These are phyloP conservation scores for Gorilla gorilla DNA, from an alignment of 2,113 vertebrate genomes.

Conservation along the genomic window DNA sequence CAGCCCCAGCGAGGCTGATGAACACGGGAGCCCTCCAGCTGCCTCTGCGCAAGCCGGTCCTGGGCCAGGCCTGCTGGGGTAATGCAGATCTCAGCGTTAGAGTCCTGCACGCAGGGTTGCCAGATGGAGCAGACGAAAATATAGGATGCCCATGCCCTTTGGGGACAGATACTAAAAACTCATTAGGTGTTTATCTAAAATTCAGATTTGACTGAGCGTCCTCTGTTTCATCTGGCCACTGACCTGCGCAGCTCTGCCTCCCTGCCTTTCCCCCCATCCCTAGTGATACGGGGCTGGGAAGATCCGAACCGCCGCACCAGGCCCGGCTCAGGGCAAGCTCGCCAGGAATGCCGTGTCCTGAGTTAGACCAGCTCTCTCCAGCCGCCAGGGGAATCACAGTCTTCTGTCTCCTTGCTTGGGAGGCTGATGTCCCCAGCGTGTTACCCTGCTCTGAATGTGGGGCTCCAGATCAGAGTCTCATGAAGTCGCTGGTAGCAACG, in stretches of 20 bases:
- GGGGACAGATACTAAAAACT: background rate
- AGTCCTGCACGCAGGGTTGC: rapidly evolving
- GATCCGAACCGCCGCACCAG: background rate
- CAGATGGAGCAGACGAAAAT: background rate
- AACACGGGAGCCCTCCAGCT: background rate
- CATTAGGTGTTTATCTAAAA: background rate
- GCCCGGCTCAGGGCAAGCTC: background rate
- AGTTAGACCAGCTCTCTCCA: background rate
- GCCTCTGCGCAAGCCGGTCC: background rate
- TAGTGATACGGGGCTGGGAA: no score
- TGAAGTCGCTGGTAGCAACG: background rate
- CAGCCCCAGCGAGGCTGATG: background rate
- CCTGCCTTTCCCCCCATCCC: background rate
- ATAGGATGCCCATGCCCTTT: background rate
- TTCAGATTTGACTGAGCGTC: background rate
- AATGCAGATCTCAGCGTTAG: background rate
- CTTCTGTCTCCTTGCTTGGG: rapidly evolving
- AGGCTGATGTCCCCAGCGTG: background rate
- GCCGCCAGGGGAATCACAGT: rapidly evolving
- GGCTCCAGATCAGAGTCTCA: background rate
- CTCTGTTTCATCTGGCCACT: background rate
- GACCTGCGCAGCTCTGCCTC: background rate
- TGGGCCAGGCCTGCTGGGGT: background rate
- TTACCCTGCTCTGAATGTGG: background rate
- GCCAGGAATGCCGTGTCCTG: rapidly evolving